Evolutionary conservation across 1,140 invertebrate species (phyloP).

Genomic region (Batillaria attramentaria): DNA sequence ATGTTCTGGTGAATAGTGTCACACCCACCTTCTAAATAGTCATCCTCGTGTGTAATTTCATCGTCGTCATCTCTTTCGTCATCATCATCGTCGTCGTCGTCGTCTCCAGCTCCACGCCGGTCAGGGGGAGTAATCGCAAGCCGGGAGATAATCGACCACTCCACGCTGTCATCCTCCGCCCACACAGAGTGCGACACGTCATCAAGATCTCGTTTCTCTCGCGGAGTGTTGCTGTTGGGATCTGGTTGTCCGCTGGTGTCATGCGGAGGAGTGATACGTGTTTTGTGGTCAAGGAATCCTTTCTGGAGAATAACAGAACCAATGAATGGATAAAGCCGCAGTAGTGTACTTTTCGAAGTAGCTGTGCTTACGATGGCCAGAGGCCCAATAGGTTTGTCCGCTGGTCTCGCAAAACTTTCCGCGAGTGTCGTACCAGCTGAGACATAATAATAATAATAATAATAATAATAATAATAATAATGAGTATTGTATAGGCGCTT

Average conservation of each 20-base stretch:
- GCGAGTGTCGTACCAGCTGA: too few relatives aligned
- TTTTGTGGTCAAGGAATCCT: constrained; percentile 54
- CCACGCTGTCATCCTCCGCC: constrained; percentile 38
- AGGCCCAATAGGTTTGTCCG: too few relatives aligned
- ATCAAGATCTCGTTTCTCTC: constrained; percentile 44
- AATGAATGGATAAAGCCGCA: too few relatives aligned
- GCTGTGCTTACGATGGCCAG: too few relatives aligned
- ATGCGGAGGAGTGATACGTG: constrained; percentile 53
- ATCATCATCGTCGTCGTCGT: constrained; percentile 13
- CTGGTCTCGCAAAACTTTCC: too few relatives aligned
- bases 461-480: too few relatives aligned
- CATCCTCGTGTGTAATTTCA: not conserved
- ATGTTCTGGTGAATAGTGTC: not conserved
- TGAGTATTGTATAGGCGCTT: too few relatives aligned
- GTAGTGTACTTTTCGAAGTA: too few relatives aligned
- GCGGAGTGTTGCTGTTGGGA: not conserved
- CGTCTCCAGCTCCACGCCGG: not conserved
- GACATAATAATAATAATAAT: too few relatives aligned
- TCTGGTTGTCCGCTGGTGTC: not conserved
- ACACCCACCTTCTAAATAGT: constrained; percentile 32
- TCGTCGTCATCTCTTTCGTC: not conserved
- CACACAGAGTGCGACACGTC: constrained; percentile 47
- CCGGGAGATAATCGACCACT: not conserved
- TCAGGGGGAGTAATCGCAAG: not conserved
- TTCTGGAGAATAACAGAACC: too few relatives aligned